Evolutionary conservation across 2,888 invertebrate species (phyloP).

Genomic region (Tanytarsus gracilentus): DNA sequence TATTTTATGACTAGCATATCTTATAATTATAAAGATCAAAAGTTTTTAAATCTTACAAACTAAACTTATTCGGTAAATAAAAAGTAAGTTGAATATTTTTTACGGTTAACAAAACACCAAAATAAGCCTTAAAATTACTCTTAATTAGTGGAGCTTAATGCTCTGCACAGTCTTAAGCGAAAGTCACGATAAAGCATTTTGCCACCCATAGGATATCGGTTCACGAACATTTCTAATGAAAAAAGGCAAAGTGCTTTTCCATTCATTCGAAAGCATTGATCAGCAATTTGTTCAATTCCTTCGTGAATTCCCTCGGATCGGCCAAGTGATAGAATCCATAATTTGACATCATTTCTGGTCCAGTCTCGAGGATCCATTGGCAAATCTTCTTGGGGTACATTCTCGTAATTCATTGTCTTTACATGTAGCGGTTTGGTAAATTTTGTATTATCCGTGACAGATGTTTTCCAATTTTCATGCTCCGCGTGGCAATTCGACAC

Average conservation of each 20-base stretch:
- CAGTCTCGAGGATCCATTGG: constrained; percentile 60
- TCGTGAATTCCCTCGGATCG: constrained; percentile 42
- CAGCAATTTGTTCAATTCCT: constrained; percentile 40
- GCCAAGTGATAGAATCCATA: constrained; percentile 55
- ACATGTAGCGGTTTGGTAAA: constrained; percentile 13
- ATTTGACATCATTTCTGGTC: constrained; percentile 59
- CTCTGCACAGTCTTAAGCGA: constrained; percentile 58
- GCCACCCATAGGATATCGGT: constrained; percentile 59
- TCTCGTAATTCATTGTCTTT: constrained; percentile 29
- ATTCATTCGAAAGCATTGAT: constrained; percentile 66
- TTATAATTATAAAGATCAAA: too few species aligned
- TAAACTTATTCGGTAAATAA: too few species aligned
- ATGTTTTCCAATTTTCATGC: constrained; percentile 35
- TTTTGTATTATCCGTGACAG: constrained; percentile 16
- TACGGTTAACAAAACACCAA: too few species aligned
- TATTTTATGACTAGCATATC: too few species aligned
- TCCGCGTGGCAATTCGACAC: constrained; percentile 37
- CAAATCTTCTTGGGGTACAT: constrained; percentile 36
- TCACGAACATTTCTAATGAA: constrained; percentile 65
- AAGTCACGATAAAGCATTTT: constrained; percentile 61
- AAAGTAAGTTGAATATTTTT: too few species aligned
- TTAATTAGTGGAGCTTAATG: too few species aligned
- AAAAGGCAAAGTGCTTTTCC: constrained; percentile 71
- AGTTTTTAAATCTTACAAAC: too few species aligned
- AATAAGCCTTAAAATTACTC: constrained; percentile 42